phyloP scores from a whole-genome alignment of 2,888 invertebrate genomes.

The Patella depressa region DNA sequence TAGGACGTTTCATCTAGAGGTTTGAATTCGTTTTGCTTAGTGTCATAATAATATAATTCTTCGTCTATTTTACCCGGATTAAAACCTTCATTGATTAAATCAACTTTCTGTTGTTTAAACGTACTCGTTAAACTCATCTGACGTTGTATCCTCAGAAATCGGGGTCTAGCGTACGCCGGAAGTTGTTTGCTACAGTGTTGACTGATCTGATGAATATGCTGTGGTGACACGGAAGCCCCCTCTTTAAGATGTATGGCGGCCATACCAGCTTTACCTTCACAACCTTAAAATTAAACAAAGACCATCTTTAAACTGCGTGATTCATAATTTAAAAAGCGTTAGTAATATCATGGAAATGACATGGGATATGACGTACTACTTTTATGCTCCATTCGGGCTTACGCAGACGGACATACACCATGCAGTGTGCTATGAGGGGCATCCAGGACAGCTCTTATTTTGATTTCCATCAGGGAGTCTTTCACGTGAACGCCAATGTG shows the following conservation, averaged over 20 bases:
- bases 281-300: conserved; percentile 28
- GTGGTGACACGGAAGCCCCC: conserved; percentile 26
- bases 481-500: too few relatives aligned
- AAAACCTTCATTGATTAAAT: conserved; percentile 54
- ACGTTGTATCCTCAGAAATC: conserved; percentile 49
- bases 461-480: too few relatives aligned
- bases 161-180: conserved; percentile 55
- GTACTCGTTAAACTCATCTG: conserved; percentile 52
- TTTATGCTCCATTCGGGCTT: too few relatives aligned
- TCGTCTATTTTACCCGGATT: conserved; percentile 41
- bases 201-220: conserved; percentile 38
- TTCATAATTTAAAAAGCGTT: too few relatives aligned
- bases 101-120: conserved; percentile 54
- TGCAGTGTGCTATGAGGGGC: too few relatives aligned
- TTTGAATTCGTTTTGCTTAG: conserved; percentile 36
- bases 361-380: too few relatives aligned
- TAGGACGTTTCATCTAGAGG: conserved; percentile 24
- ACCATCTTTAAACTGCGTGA: too few relatives aligned
- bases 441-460: too few relatives aligned
- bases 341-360: too few relatives aligned
- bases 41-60: conserved; percentile 46
- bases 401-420: too few relatives aligned
- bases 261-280: conserved; percentile 58
- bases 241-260: conserved; percentile 48
- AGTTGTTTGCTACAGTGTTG: conserved; percentile 43